Percentiles rank a stretch among this genome's conserved stretches.
Conservation (phyloP, 2,888 invertebrate species). For the Sinopyrophorus schimmeli region DNA sequence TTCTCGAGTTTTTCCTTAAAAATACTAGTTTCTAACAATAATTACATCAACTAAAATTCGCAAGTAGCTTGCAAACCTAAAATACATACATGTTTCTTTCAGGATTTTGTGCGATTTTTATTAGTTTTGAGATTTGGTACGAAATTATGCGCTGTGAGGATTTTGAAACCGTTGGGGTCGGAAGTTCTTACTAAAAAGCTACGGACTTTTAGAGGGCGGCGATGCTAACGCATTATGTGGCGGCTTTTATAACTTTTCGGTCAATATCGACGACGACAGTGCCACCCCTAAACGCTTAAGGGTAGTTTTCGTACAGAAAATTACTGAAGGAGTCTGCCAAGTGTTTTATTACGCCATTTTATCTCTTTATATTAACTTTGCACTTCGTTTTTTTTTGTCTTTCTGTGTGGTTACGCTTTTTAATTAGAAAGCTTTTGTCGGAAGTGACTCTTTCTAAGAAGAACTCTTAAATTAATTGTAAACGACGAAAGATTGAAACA, state of each 20-base stretch:
- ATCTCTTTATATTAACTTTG: too few relatives aligned
- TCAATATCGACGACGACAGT: slow-evolving; percentile 34
- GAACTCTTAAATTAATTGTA: too few relatives aligned
- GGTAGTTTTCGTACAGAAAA: background rate
- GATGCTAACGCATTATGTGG: slow-evolving; percentile 37
- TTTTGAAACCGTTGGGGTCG: slow-evolving; percentile 21
- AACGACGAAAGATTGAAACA: too few relatives aligned
- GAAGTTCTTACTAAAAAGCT: slow-evolving; percentile 28
- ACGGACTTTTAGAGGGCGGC: slow-evolving; percentile 36
- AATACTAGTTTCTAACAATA: background rate
- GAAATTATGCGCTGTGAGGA: slow-evolving; percentile 1
- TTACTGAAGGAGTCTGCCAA: background rate
- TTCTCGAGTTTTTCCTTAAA: background rate
- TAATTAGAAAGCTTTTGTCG: too few relatives aligned
- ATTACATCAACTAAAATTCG: background rate
- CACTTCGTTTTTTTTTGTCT: too few relatives aligned
- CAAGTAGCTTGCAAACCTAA: slow-evolving; percentile 6
- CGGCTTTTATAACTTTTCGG: slow-evolving; percentile 32
- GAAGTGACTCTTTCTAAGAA: too few relatives aligned
- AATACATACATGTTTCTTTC: slow-evolving; percentile 6
- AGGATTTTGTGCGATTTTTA: too few relatives aligned
- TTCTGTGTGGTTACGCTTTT: too few relatives aligned
- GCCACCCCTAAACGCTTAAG: slow-evolving; percentile 31
- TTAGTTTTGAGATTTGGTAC: too few relatives aligned
- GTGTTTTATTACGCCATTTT: slow-evolving; percentile 4